These are phyloP conservation scores for Tiliqua scincoides DNA, from an alignment of 2,113 vertebrate genomes.

Conservation along the genomic window DNA sequence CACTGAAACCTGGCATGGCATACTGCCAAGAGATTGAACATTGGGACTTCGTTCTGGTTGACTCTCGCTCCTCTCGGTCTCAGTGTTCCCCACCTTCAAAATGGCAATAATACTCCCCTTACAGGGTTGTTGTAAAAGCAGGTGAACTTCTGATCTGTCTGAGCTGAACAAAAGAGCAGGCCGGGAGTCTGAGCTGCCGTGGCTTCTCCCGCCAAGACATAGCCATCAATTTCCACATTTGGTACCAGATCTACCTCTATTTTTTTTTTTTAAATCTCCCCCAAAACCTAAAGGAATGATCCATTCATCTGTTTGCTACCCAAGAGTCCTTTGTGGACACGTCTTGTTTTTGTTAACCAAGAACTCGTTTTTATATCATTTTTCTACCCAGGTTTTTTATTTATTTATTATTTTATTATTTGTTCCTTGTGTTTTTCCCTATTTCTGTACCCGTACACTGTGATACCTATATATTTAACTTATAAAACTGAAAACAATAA, in stretches of 20 bases:
- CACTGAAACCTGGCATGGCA: no score
- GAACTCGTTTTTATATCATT: not conserved
- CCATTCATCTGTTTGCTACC: not conserved
- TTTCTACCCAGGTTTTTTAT: constrained; percentile 12
- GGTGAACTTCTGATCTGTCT: not conserved
- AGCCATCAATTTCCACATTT: not conserved
- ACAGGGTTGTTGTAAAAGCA: no score
- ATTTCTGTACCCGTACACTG: not conserved
- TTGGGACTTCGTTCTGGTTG: no score
- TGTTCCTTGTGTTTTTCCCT: not conserved
- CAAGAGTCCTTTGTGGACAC: not conserved
- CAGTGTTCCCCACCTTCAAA: no score
- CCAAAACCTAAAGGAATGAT: not conserved
- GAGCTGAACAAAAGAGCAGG: not conserved
- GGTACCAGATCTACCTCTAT: rapidly evolving
- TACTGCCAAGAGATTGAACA: no score
- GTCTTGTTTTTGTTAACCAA: not conserved
- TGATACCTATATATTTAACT: not conserved
- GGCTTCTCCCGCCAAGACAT: not conserved
- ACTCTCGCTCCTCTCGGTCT: no score
- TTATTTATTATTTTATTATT: not conserved
- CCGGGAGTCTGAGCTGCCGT: not conserved
- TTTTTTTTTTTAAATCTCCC: not conserved
- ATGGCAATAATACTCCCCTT: no score
- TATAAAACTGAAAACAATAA: not conserved